phyloP scores from a whole-genome alignment of 2,797 vertebrate genomes.

The Selene dorsalis region DNA sequence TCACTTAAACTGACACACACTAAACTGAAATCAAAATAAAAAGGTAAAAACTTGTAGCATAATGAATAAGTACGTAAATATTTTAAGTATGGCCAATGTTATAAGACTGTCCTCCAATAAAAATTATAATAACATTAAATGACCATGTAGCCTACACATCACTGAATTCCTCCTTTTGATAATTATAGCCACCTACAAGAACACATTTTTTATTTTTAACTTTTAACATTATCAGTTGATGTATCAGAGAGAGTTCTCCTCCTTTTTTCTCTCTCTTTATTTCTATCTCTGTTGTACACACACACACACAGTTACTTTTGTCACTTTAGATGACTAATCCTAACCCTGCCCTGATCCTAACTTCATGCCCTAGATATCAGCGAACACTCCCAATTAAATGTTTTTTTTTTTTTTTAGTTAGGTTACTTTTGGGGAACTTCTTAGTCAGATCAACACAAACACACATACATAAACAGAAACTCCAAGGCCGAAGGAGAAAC shows the following conservation, averaged over 20 bases:
- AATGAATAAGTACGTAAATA: background rate
- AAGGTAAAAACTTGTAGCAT: too few species aligned
- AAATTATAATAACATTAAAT: background rate
- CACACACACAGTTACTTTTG: too few species aligned
- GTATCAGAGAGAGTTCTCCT: too few species aligned
- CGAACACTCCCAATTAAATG: background rate
- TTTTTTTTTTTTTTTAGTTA: too few species aligned
- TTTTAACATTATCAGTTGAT: background rate
- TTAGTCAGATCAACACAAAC: background rate
- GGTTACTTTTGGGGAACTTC: too few species aligned
- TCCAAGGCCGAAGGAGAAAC: constrained; percentile 85
- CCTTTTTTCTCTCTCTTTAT: background rate
- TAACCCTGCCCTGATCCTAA: too few species aligned
- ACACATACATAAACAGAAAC: constrained; percentile 51
- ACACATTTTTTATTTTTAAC: too few species aligned
- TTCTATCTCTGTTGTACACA: too few species aligned
- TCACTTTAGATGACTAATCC: too few species aligned
- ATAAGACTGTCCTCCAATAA: background rate
- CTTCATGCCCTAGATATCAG: background rate
- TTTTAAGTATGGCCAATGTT: background rate
- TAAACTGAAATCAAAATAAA: background rate
- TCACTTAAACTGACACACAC: background rate
- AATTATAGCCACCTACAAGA: too few species aligned
- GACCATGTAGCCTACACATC: background rate
- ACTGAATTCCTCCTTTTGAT: background rate